phyloP scores from a whole-genome alignment of 2,797 vertebrate species.

The Toxotes lorentzi region DNA sequence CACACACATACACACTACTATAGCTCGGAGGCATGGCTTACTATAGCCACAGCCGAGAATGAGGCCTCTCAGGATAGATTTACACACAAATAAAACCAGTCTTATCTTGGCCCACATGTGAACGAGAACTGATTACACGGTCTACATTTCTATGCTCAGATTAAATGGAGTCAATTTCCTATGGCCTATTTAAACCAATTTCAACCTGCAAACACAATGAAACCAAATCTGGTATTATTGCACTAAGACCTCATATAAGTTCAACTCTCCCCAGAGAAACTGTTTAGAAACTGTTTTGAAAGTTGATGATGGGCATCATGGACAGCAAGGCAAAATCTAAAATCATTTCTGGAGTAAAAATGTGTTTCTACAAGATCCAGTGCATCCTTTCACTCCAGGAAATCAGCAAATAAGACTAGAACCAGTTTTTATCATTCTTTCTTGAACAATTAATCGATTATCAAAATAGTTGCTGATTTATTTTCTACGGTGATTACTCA shows the following conservation, averaged over 20 bases:
- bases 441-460: too few relatives aligned
- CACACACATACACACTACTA: conserved; percentile 43
- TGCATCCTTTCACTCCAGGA: neutral
- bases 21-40: conserved; percentile 77
- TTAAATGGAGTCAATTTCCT: conserved; percentile 79
- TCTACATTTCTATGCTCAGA: conserved; percentile 80
- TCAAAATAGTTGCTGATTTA: too few relatives aligned
- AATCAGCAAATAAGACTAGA: too few relatives aligned
- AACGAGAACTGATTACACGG: conserved; percentile 80
- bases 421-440: too few relatives aligned
- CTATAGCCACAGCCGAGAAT: conserved; percentile 74
- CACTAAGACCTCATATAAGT: conserved; percentile 46
- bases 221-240: conserved; percentile 61
- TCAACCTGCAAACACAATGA: conserved; percentile 69
- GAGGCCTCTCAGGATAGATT: conserved; percentile 82
- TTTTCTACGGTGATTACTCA: too few relatives aligned
- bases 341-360: neutral
- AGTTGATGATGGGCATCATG: conserved; percentile 22
- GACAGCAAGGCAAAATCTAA: too few relatives aligned
- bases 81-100: conserved; percentile 81
- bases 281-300: conserved; percentile 28
- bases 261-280: conserved; percentile 35
- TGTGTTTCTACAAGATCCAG: neutral
- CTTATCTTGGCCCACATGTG: conserved; percentile 82
- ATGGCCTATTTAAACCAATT: conserved; percentile 77